Evolutionary conservation across 2,888 invertebrate species (phyloP), one percentile per base, ranked within the genome.

Genomic region (Apocheima hispidaria): DNA sequence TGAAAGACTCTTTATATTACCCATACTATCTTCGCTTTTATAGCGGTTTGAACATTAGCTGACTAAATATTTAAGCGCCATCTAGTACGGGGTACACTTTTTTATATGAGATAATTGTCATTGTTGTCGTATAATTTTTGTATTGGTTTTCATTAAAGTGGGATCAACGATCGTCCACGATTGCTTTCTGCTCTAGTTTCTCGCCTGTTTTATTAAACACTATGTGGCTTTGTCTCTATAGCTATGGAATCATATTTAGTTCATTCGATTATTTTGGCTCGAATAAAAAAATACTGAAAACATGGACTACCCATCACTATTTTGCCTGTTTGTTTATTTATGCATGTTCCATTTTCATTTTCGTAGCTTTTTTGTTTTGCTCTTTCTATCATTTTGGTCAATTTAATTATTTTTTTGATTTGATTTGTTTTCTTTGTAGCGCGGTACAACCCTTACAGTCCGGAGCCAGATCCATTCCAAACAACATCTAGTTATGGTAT

Each of bases 341-440:
- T 41, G 20, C n/a, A 3, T 18, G n/a, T 23, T 44, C 6, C 14
- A 14, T 44, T 2, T 44, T 26, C 14, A 26, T 44, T 26, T 9
- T 26, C 20, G 16, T 44, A 4, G 18, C 20, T n/a, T 12, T 41
- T 21, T 44, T 26, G 16, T 44, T n/a, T n/a, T 26, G 2, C 16
- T 26, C 6, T 43, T 43, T 14, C 26, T 2, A 10, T 26, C 26
- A 1, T 16, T 44, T 26, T 26, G 26, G 1, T 44, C 16, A 10
- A 26, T 26, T 26, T 14, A 9, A 2, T 43, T 14, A 14, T 14
- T 26, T 26, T 26, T 35, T 35, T 33, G 7, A 48, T 35, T 30
- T 30, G 12, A 6, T 33, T 28, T 30, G 6, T 52, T 41, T 52
- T 33, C 5, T 1, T 52, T 52, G 12, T 52, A 52, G 52, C 40